Evolutionary conservation across 2,888 invertebrate species (phyloP).

Genomic region (Orthosia cruda): DNA sequence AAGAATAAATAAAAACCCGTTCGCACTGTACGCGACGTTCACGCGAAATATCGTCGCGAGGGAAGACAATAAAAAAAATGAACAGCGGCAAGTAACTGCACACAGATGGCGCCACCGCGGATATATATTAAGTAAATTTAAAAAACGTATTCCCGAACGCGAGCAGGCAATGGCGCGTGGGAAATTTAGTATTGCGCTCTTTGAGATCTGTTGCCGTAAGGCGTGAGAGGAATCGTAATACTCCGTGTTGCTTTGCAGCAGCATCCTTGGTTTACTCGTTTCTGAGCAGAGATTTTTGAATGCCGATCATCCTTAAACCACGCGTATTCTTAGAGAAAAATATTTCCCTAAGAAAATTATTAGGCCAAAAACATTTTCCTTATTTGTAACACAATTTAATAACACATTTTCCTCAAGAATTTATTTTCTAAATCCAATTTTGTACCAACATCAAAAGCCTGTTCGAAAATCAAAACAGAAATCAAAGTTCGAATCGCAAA

Average conservation of each 20-base stretch:
- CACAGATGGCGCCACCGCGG: constrained; percentile 88
- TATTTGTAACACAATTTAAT: constrained; percentile 31
- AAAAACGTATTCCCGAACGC: constrained; percentile 81
- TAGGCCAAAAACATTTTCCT: constrained; percentile 38
- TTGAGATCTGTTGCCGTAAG: constrained; percentile 66
- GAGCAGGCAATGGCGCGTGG: constrained; percentile 83
- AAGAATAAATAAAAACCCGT: constrained; percentile 67
- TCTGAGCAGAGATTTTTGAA: constrained; percentile 6
- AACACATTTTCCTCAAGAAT: constrained; percentile 28
- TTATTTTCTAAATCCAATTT: constrained; percentile 31
- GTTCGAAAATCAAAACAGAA: constrained; percentile 29
- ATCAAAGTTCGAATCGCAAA: constrained; percentile 24
- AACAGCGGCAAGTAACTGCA: constrained; percentile 72
- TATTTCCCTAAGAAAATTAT: constrained; percentile 20
- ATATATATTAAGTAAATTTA: constrained; percentile 87
- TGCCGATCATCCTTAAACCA: constrained; percentile 14
- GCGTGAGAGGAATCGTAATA: constrained; percentile 64
- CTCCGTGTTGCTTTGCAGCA: constrained; percentile 28
- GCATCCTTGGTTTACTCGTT: constrained; percentile 22
- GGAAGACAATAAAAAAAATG: constrained; percentile 72
- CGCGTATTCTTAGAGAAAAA: constrained; percentile 20
- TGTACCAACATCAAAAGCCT: constrained; percentile 25
- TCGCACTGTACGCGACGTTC: constrained; percentile 63
- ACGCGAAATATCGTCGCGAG: constrained; percentile 64
- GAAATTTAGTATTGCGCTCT: constrained; percentile 86